A percentile compares a stretch with the other conserved stretches of the same genome.
Evolutionary conservation across 2,113 vertebrate species (phyloP).

Genomic region (Thunnus maccoyii): DNA sequence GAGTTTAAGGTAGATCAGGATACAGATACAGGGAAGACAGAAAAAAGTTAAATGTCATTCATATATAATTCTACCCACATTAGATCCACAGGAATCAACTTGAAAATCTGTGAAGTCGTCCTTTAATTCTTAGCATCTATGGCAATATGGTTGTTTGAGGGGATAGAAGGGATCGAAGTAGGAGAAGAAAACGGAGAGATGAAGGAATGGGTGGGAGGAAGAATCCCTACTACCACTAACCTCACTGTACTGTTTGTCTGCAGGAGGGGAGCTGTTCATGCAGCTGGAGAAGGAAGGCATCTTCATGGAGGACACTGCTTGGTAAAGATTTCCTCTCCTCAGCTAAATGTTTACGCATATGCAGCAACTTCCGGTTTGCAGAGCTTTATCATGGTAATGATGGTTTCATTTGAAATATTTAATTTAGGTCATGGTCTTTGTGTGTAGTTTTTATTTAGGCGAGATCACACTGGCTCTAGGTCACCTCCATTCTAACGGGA

Average conservation of each 20-base stretch:
- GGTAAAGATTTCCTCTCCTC: slow-evolving; percentile 78
- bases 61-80: no score
- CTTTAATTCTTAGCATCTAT: background rate
- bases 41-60: no score
- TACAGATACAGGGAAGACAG: no score
- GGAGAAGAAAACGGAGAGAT: background rate
- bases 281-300: slow-evolving; percentile 96
- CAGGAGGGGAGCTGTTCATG: slow-evolving; percentile 95
- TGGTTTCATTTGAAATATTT: no score
- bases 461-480: slow-evolving; percentile 93
- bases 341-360: background rate
- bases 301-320: slow-evolving; percentile 95
- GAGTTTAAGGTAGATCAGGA: no score
- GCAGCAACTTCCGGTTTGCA: background rate
- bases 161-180: background rate
- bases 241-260: slow-evolving; percentile 6
- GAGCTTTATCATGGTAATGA: background rate
- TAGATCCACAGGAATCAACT: no score
- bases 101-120: no score
- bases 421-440: no score
- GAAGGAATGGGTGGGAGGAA: background rate
- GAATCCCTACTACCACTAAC: background rate
- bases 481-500: slow-evolving; percentile 93
- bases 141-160: background rate
- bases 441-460: slow-evolving; percentile 90